Base-by-base conservation (phyloP, 2,113 vertebrate genomes). In the Anas platyrhynchos region DNA sequence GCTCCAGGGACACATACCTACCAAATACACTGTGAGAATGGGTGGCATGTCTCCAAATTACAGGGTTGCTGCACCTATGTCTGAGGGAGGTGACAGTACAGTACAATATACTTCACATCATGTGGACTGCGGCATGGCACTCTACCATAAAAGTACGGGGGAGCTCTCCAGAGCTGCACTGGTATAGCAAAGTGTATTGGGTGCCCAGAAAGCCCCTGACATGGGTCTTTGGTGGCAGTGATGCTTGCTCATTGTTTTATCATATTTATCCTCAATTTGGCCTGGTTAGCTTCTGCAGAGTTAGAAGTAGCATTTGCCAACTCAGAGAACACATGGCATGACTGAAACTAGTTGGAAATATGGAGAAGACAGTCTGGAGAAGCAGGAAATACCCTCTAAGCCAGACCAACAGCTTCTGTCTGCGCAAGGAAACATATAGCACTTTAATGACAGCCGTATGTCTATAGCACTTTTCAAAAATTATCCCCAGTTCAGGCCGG, bases 41-140 rank as follows among this genome's bases (percentile, higher is more conserved):
- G 46, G 41, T 0, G 0, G 20, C 26, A 3, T 12, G 23, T 77
- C 21, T 22, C 41, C 68, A 59, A 36, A 54, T 21, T 10, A 50
- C 18, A 18, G 20, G 3, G 36, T 3, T 59, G 55, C 16, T 15
- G 34, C 91, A 48, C 36, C 32, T 20, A 2, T 48, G 7, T 85
- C 48, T 58, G 44, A 23, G 18, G n/a, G 9, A 15, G 11, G 23
- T 18, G 31, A 54, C 46, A 52, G 29, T 22, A 36, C 13, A 59
- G 66, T 38, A 8, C 38, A 12, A 69, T 79, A 6, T 8, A 44
- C 38, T 16, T 67, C 5, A 0, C 2, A 7, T 23, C 59, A 1
- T 11, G 34, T 18, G 55, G 29, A 46, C 22, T 32, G 26, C 7
- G 16, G 50, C 14, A 21, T 26, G 68, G 25, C 32, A 67, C 36